These are phyloP conservation scores for Cathartes aura DNA, from an alignment of 2,113 vertebrate species.

Conservation along the genomic window DNA sequence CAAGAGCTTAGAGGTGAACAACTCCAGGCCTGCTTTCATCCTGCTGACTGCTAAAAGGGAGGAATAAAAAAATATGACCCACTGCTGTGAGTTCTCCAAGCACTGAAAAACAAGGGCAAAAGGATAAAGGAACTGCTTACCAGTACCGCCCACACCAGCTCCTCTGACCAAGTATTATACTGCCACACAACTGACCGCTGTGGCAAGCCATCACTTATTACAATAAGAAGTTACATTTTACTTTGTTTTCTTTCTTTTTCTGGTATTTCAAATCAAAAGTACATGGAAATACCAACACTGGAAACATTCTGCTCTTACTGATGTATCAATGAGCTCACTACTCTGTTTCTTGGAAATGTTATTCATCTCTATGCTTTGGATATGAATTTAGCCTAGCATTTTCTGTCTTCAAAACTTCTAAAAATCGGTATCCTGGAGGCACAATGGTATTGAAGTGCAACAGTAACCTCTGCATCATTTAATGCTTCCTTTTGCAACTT, in stretches of 20 bases:
- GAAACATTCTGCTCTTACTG: slow-evolving; percentile 14
- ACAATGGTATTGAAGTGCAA: not conserved
- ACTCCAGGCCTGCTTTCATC: not conserved
- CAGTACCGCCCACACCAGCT: not conserved
- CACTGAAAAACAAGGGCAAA: slow-evolving; percentile 38
- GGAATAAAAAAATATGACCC: not conserved
- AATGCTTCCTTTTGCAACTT: slow-evolving; percentile 18
- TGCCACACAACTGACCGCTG: slow-evolving; percentile 7
- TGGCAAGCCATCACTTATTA: not conserved
- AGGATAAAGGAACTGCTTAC: slow-evolving; percentile 8
- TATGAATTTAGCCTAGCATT: slow-evolving; percentile 16
- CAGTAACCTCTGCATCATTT: not conserved
- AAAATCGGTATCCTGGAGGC: not conserved
- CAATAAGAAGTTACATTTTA: slow-evolving; percentile 23
- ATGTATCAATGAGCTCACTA: slow-evolving; percentile 9
- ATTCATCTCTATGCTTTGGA: not conserved
- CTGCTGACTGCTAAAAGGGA: not conserved
- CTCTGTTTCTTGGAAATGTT: slow-evolving; percentile 37
- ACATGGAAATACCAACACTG: not conserved
- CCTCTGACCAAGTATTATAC: not conserved
- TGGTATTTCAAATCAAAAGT: not conserved
- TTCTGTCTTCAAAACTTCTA: slow-evolving; percentile 17
- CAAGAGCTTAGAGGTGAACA: not conserved
- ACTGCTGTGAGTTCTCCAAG: not conserved
- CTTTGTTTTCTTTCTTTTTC: slow-evolving; percentile 45